Percentiles rank a stretch among this genome's conserved stretches.
Evolutionary conservation across 2,113 vertebrate genomes (phyloP).

Genomic region (Nothobranchius kuhntae): DNA sequence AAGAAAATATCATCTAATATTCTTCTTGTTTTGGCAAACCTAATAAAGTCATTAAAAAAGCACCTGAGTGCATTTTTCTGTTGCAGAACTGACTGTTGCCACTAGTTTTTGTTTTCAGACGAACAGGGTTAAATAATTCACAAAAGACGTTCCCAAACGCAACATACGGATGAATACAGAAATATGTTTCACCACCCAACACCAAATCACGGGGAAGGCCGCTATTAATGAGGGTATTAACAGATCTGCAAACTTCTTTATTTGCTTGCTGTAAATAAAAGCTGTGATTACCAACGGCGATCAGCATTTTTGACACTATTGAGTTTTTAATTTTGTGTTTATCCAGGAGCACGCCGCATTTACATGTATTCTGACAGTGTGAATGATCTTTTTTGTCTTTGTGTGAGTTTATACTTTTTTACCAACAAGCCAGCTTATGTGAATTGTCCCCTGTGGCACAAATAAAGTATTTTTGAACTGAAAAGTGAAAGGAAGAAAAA

Average conservation of each 20-base stretch:
- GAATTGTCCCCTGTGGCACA: slow-evolving; percentile 7
- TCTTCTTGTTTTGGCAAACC: too few species aligned
- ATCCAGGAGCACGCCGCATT: not conserved
- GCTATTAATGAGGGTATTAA: not conserved
- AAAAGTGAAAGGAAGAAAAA: not conserved
- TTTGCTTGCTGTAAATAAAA: not conserved
- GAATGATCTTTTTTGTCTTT: slow-evolving; percentile 5
- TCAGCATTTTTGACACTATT: not conserved
- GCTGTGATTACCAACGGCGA: not conserved
- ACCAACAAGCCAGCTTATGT: not conserved
- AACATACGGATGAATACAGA: not conserved
- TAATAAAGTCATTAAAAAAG: not conserved
- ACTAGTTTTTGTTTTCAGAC: not conserved
- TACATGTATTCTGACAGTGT: not conserved
- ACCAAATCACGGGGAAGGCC: not conserved
- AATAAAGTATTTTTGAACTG: slow-evolving; percentile 15
- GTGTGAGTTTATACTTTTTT: not conserved
- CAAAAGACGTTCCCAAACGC: not conserved
- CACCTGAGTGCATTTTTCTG: not conserved
- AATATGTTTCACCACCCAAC: not conserved
- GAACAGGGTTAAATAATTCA: not conserved
- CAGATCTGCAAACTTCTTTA: not conserved
- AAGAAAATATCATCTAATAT: too few species aligned
- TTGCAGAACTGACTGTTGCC: not conserved
- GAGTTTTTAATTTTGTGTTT: not conserved